Base-by-base conservation (phyloP, 1,140 invertebrate genomes). In the Drosophila ironensis region DNA sequence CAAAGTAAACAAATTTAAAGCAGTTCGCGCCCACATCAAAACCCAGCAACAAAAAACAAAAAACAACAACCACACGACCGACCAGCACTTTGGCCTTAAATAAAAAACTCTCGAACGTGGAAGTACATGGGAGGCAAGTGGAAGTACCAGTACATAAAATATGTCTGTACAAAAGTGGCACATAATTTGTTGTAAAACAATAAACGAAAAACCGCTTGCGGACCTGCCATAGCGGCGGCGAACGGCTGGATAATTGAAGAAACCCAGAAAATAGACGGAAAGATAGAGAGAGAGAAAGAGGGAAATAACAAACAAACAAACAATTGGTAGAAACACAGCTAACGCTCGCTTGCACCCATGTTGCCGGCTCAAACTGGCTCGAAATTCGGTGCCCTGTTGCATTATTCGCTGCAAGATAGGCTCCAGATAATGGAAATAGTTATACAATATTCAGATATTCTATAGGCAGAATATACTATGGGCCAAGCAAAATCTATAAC, bases 1-100 rank as follows among this genome's bases (percentile, higher is more conserved):
- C 60, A 74, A 77, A 44, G 66, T 80, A 80, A 80, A 84, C 80
- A 84, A 75, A 86, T 86, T 86, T 69, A 80, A 80, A 80, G 67
- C 71, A 72, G 71, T 44, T 72, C 56, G 74, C 80, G 80, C 80
- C 80, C 80, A 86, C 80, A 86, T 87, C 56, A 81, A 81, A 72
- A 73, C 66, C 24, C 38, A 40, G 50, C 56, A 66, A 6, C 45
- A 52, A 45, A 54, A 53, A 68, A 22, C 25, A 33, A 63, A 73
- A 71, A 66, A n/a, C n/a, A n/a, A n/a, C n/a, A n/a, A n/a, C n/a
- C n/a, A n/a, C n/a, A n/a, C n/a, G n/a, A n/a, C n/a, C n/a, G n/a
- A n/a, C 14, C 59, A 61, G 53, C 45, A 20, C 61, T 68, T 72
- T 78, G 68, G 68, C 53, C 73, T 73, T 78, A 86, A 78, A 84